Base-by-base conservation (phyloP, 2,113 vertebrate genomes). In the Gymnarchus niloticus region DNA sequence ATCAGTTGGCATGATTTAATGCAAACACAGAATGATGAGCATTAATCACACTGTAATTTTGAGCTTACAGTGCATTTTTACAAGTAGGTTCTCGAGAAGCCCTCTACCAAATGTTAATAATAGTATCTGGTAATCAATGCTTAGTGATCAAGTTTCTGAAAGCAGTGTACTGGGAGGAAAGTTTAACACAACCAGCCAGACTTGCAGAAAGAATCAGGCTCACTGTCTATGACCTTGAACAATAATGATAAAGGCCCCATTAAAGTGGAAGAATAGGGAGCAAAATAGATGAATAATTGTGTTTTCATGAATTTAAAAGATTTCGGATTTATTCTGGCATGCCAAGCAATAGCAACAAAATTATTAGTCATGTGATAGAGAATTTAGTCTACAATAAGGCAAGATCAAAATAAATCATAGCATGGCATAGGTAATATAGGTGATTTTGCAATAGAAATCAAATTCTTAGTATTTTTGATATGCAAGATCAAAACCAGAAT, bases 31-130 rank as follows among this genome's bases (percentile, higher is more conserved):
- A 73, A 73, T 73, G 41, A 73, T 0, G 65, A 73, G 33, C 28
- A 73, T 73, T 17, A 73, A 73, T 73, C 41, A 73, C 41, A 33
- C 65, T 73, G 65, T 33, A 73, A 73, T 73, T 73, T 37, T 73
- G 65, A 17, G 41, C 65, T 73, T 73, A 73, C 65, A 41, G 65
- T 73, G 65, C 33, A 73, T 73, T 73, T 41, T 73, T 33, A 73
- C 5, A 73, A 73, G 65, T 37, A 73, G 33, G 65, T 41, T 73
- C 65, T 14, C 65, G 41, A 73, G 41, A 73, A 73, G 65, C 65
- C 33, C 8, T 0, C 65, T 73, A 37, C 17, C 52, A 54, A 3
- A 69, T 28, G 14, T 17, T 73, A 73, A 33, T 73, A 37, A 73
- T 73, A 73, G 19, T 37, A 41, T 73, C 19, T 73, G 65, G 33